Evolutionary conservation across 2,113 vertebrate species (phyloP).

Genomic region (Passerina amoena): DNA sequence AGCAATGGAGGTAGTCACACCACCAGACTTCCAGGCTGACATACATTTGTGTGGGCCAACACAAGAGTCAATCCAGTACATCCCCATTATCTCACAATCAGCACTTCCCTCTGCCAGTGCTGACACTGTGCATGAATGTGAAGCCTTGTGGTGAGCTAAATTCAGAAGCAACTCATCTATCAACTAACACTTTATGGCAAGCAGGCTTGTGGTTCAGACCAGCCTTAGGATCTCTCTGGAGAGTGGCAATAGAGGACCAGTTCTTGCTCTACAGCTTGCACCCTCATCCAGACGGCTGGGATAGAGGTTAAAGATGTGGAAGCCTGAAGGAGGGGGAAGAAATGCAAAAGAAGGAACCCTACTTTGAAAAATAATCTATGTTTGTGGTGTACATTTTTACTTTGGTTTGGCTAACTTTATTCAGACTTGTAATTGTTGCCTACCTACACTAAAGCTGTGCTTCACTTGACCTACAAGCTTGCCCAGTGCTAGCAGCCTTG

Average conservation of each 20-base stretch:
- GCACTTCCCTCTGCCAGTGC: neutral
- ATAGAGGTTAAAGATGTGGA: neutral
- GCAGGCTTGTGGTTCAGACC: neutral
- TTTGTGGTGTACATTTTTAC: neutral
- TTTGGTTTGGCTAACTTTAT: neutral
- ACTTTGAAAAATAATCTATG: neutral
- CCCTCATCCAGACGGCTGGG: neutral
- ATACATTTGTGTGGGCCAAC: neutral
- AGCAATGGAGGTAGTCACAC: neutral
- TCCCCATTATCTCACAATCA: neutral
- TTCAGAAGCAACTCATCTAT: neutral
- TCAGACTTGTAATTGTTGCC: neutral
- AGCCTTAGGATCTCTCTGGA: neutral
- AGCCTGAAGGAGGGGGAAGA: neutral
- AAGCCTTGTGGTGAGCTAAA: neutral
- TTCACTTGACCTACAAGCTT: neutral
- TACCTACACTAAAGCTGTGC: neutral
- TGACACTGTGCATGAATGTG: neutral
- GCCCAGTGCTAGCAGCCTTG: neutral
- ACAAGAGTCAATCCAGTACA: neutral
- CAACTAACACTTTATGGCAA: neutral
- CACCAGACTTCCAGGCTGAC: neutral
- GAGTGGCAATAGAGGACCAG: neutral
- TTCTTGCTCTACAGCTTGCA: neutral
- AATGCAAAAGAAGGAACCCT: neutral